These are phyloP conservation scores for Ahaetulla prasina DNA, from an alignment of 2,113 vertebrate species.

Conservation along the genomic window DNA sequence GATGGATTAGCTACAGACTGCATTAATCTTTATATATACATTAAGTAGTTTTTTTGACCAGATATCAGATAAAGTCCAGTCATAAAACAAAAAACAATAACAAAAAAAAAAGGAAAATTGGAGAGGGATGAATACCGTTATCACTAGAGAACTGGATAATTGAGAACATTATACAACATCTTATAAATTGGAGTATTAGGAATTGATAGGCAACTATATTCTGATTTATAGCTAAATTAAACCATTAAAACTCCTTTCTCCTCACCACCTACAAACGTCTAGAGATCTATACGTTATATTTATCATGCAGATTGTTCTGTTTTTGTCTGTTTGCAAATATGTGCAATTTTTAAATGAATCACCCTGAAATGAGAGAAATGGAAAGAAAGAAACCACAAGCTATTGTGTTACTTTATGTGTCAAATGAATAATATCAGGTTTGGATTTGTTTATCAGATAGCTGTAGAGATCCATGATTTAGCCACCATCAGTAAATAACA, in stretches of 20 bases:
- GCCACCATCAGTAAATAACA: conserved; percentile 43
- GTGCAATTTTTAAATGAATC: conserved; percentile 44
- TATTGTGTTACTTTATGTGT: neutral
- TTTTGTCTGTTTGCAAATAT: conserved; percentile 48
- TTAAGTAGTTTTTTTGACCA: neutral
- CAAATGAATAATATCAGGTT: conserved; percentile 28
- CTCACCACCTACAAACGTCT: conserved; percentile 51
- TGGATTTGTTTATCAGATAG: conserved; percentile 5
- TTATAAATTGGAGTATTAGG: conserved; percentile 60
- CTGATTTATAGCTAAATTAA: conserved; percentile 61
- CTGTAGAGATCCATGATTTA: conserved; percentile 44
- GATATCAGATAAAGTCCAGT: no score
- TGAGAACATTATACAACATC: conserved; percentile 43
- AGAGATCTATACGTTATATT: conserved; percentile 39
- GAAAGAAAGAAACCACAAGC: neutral
- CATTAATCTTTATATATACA: neutral
- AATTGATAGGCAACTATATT: conserved; percentile 52
- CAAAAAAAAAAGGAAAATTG: no score
- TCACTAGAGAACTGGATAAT: neutral
- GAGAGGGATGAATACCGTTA: neutral
- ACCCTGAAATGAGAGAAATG: neutral
- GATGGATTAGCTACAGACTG: neutral
- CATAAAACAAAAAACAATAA: no score
- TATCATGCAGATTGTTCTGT: conserved; percentile 50
- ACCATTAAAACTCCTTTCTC: conserved; percentile 56